Percentiles rank a stretch among this genome's conserved stretches.
These are phyloP conservation scores for Peromyscus californicus DNA, from an alignment of 2,113 vertebrate genomes.

Conservation along the genomic window DNA sequence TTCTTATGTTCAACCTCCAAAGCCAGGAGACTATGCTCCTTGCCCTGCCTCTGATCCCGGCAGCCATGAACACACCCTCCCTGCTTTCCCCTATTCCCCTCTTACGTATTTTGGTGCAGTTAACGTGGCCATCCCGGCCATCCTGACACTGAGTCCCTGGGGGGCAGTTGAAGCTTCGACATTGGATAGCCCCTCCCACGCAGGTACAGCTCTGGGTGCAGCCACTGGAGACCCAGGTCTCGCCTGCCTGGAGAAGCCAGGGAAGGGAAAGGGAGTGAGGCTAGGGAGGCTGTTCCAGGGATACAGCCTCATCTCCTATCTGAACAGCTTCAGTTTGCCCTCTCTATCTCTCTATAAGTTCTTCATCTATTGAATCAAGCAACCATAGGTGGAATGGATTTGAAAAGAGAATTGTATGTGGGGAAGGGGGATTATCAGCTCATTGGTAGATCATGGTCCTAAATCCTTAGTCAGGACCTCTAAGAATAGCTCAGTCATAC, in stretches of 20 bases:
- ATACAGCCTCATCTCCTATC: too few relatives aligned
- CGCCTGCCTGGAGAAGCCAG: slow-evolving; percentile 85
- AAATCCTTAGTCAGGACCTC: neutral
- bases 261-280: neutral
- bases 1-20: neutral
- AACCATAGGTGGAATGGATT: neutral
- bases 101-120: slow-evolving; percentile 83
- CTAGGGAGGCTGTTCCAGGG: neutral
- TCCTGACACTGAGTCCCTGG: slow-evolving; percentile 85
- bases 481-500: neutral
- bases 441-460: neutral
- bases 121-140: slow-evolving; percentile 71
- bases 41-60: neutral
- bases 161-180: slow-evolving; percentile 85
- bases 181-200: slow-evolving; percentile 81
- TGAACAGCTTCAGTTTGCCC: neutral
- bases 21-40: neutral
- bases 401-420: neutral
- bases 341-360: too few relatives aligned
- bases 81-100: slow-evolving; percentile 7
- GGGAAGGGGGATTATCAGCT: neutral
- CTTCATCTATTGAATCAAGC: neutral
- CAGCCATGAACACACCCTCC: neutral
- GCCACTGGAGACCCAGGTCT: slow-evolving; percentile 83
- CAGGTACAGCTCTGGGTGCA: slow-evolving; percentile 85